Base-by-base conservation (phyloP, 2,113 vertebrate genomes). In the Scartelaos histophorus region DNA sequence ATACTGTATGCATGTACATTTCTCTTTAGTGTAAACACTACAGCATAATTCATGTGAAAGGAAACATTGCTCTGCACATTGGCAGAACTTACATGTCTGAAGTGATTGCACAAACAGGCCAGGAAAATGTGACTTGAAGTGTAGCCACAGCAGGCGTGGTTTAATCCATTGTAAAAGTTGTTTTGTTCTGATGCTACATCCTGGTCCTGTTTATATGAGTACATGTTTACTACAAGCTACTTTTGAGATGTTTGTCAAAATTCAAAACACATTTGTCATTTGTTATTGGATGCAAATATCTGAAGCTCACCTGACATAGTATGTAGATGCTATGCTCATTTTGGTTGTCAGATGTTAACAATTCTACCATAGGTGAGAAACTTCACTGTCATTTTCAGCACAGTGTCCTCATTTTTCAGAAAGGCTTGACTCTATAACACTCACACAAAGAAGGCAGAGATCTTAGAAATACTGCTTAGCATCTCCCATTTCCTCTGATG, bases 131-230 rank as follows among this genome's bases (percentile, higher is more conserved):
- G 85, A 83, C 71, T 74, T 70, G 38, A 73, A 72, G 51, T 54
- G 46, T 24, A 79, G 84, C 75, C 69, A 79, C 72, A 21, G 58
- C 75, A 79, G 87, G 79, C 38, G 70, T 82, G 51, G 82, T 82
- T 35, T 47, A 67, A 67, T 69, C 57, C 69, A 81, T 83, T 82
- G 75, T 87, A 79, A 88, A 85, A 82, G 22, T 57, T 85, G 75
- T 89, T 91, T 90, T 91, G 79, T 82, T 68, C 67, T 22, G 51
- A 68, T 79, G 67, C 87, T 83, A 86, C 89, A 89, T 93, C 89
- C 90, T 82, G 71, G 81, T 84, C 76, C 80, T 73, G 79, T 79
- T 81, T 70, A 90, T 75, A 83, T 76, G 25, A 61, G 69, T 61
- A 10, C 66, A 43, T 22, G 71, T 82, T 84, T 82, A 81, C 78